Conservation (phyloP, 2,113 vertebrate genomes). For the Barnardius zonarius region DNA sequence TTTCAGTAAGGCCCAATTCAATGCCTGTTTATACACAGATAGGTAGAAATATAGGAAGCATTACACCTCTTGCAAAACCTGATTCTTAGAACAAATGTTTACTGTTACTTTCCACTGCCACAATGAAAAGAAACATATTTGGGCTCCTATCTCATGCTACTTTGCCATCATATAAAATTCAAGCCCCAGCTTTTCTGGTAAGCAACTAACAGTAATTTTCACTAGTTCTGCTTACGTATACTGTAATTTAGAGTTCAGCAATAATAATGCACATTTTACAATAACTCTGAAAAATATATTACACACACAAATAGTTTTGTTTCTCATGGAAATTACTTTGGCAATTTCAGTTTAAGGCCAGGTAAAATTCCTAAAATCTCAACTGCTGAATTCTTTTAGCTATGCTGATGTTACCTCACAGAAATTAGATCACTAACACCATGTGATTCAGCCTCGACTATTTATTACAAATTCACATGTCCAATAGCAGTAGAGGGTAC, state of each 20-base stretch:
- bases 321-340: background rate
- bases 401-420: background rate
- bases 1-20: background rate
- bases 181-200: background rate
- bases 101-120: background rate
- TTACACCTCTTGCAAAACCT: background rate
- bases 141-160: background rate
- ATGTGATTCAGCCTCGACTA: background rate
- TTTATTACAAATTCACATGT: background rate
- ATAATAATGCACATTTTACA: background rate
- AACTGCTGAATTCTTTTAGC: background rate
- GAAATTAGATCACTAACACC: background rate
- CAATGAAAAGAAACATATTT: background rate
- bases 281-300: background rate
- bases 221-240: background rate
- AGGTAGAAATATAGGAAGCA: background rate
- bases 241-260: background rate
- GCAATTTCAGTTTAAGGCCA: background rate
- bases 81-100: background rate
- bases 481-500: background rate
- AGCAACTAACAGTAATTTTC: background rate
- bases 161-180: background rate
- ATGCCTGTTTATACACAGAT: background rate
- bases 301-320: background rate
- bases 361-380: background rate